Evolutionary conservation across 2,797 vertebrate species (phyloP), one percentile per base, ranked within the genome.

Genomic region (Gambusia yucatana): DNA sequence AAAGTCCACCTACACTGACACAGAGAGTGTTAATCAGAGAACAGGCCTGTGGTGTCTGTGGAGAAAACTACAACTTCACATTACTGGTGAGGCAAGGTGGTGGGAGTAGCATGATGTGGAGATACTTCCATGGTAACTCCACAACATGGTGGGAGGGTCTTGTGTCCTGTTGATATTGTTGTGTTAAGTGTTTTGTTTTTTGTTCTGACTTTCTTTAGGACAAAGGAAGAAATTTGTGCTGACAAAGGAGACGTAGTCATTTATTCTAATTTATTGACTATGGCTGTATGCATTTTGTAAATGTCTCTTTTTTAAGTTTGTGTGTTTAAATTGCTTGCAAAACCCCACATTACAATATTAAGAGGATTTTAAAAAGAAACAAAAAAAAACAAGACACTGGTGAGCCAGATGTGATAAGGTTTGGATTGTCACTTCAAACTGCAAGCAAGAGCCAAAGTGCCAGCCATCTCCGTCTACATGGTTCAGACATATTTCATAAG

Each of bases 251-350:
- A 50, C 20, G 6, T 8, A 50, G 48, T 50, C 5, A 11, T 55
- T 11, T 55, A n/a, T 55, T 55, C 52, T 11, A 55, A 55, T 55
- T n/a, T n/a, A 55, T n/a, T n/a, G 50, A 55, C 5, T n/a, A 0
- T 55, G 8, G n/a, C 52, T 55, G 22, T 3, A 55, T 55, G 52
- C 52, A 10, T 55, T 55, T n/a, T 55, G 48, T 25, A 50, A 9
- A 47, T 47, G 4, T 50, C 4, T 55, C 25, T 10, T 52, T 52
- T 55, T 55, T 10, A 55, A 55, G 50, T n/a, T 55, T 9, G 36
- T 30, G 67, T 16, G 22, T 72, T 72, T 6, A 82, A 79, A 82
- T 30, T 72, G 76, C 28, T 80, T 55, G 59, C 48, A 61, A 72
- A 61, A 14, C 43, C 14, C 39, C 4, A 28, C 11, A 71, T 77